phyloP scores from a whole-genome alignment of 2,113 vertebrate species.

The Erpornis zantholeuca region DNA sequence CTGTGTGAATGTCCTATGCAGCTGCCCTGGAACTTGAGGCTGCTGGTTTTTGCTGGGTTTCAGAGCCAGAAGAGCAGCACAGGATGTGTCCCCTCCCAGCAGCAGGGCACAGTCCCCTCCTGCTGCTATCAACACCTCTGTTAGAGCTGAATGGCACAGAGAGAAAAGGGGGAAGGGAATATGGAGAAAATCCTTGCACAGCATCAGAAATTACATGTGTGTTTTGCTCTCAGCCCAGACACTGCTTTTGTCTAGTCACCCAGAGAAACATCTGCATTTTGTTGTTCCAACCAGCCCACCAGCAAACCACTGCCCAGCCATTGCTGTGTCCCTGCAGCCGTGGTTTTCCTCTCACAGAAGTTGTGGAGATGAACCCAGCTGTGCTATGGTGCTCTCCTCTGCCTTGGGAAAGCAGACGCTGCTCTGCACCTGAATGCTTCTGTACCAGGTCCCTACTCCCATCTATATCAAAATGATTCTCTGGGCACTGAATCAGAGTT shows the following conservation, averaged over 20 bases:
- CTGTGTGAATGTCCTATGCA: background rate
- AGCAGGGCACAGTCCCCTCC: background rate
- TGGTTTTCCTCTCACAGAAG: background rate
- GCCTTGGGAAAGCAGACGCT: background rate
- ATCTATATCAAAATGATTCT: background rate
- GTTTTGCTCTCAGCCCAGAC: background rate
- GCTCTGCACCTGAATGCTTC: background rate
- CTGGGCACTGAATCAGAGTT: background rate
- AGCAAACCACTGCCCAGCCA: background rate
- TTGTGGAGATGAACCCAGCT: background rate
- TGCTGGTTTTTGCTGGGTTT: background rate
- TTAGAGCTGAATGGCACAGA: background rate
- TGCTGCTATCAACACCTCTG: accelerated
- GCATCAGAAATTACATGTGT: background rate
- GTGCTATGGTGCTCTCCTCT: background rate
- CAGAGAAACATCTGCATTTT: background rate
- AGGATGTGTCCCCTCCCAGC: background rate
- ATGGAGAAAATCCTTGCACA: background rate
- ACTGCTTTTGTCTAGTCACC: background rate
- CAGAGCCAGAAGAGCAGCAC: background rate
- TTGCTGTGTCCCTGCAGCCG: background rate
- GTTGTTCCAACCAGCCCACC: background rate
- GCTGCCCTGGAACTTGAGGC: background rate
- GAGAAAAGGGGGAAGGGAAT: background rate
- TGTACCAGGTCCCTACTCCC: background rate